Evolutionary conservation across 2,888 invertebrate species (phyloP).

Genomic region (Acanthococcus lagerstroemiae): DNA sequence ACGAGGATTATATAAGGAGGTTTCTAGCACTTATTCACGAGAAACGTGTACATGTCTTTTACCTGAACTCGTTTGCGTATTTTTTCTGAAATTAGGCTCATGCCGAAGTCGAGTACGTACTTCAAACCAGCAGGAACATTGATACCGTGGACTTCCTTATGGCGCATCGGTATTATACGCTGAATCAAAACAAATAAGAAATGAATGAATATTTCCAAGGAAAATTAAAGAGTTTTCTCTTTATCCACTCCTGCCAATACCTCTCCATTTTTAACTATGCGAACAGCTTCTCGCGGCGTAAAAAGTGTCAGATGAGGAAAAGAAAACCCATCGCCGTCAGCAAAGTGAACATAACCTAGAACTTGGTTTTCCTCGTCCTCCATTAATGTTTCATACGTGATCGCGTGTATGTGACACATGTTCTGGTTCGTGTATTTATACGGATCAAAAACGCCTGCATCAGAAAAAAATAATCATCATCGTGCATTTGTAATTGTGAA

Average conservation of each 20-base stretch:
- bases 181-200: conserved; percentile 43
- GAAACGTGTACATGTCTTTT: conserved; percentile 33
- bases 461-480: not conserved
- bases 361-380: conserved; percentile 74
- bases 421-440: conserved; percentile 65
- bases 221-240: not conserved
- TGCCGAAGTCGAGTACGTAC: conserved; percentile 62
- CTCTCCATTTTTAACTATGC: conserved; percentile 72
- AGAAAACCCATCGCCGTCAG: conserved; percentile 41
- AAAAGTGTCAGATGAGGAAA: conserved; percentile 41
- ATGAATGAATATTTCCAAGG: not conserved
- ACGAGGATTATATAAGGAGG: too few species aligned
- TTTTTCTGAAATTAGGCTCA: conserved; percentile 58
- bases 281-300: conserved; percentile 50
- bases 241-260: too few species aligned
- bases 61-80: conserved; percentile 57
- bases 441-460: conserved; percentile 63
- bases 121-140: conserved; percentile 59
- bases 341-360: conserved; percentile 62
- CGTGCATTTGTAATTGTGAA: too few species aligned
- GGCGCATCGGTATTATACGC: conserved; percentile 68
- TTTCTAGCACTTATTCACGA: too few species aligned
- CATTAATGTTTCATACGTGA: conserved; percentile 65
- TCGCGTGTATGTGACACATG: conserved; percentile 66
- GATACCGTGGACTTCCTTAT: conserved; percentile 62